Base-by-base conservation (phyloP, 2,797 vertebrate genomes). In the Cryptoblepharus egeriae region DNA sequence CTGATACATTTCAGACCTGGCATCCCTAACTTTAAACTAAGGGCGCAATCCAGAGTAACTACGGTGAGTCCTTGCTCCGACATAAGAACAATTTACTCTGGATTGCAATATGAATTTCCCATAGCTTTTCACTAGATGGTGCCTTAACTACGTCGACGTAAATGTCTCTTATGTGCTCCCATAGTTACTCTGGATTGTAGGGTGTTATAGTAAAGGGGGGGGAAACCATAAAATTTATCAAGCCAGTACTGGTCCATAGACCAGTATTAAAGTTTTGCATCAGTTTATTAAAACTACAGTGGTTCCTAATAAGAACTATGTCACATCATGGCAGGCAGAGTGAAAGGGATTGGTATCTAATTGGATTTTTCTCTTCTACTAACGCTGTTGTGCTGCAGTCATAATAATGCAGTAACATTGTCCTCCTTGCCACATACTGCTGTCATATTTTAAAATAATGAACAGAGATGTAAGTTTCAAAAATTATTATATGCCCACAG, bases 381-480 rank as follows among this genome's bases (percentile, higher is more conserved):
- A 26, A 85, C 78, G 42, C 28, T 87, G 45, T 60, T 82, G 76
- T 82, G 84, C n/a, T 35, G 0, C 75, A 60, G 11, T 18, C 11
- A 82, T 82, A 15, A n/a, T 78, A 71, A 42, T 35, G 65, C 0
- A 18, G 84, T 83, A 74, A 11, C 39, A 80, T 1, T 69, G 63
- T 22, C 76, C 55, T 24, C 74, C 35, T 72, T 63, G 45, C n/a
- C 67, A 72, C 79, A 57, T 86, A 75, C 39, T 70, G 57, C 87
- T 90, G 83, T 92, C 76, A 87, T 0, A 5, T 83, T 24, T 76
- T 79, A 88, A 89, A 88, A 86, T 92, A 83, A 87, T 85, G 80
- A 89, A 87, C 65, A 76, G 70, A 0, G 5, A 63, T 84, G 49
- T 57, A 89, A 85, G n/a, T 86, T 81, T 85, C 49, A 85, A 67